A percentile compares a stretch with the other conserved stretches of the same genome.
These are phyloP conservation scores for Agapostemon virescens DNA, from an alignment of 2,888 invertebrate genomes.

Conservation along the genomic window DNA sequence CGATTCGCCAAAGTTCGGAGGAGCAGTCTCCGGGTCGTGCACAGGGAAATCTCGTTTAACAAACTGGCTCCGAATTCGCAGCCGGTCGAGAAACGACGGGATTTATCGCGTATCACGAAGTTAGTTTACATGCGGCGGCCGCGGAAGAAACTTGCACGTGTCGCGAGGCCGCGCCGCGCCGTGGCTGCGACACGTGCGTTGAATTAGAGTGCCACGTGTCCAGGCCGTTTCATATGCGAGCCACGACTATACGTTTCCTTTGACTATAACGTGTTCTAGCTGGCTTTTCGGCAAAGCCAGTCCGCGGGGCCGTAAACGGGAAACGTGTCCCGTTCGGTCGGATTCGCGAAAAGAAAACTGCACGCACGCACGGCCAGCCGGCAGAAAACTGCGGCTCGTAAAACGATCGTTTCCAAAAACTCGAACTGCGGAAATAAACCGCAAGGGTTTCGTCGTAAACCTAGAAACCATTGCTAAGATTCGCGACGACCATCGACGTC, in stretches of 20 bases:
- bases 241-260: conserved; percentile 24
- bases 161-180: conserved; percentile 26
- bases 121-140: conserved; percentile 57
- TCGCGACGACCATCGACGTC: background rate
- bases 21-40: background rate
- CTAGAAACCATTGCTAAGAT: background rate
- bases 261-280: conserved; percentile 22
- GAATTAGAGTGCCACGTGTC: conserved; percentile 54
- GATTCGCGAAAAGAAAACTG: background rate
- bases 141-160: conserved; percentile 58
- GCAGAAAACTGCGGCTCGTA: background rate
- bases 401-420: background rate
- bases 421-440: background rate
- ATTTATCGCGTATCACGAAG: conserved; percentile 59
- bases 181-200: conserved; percentile 58
- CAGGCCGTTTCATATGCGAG: conserved; percentile 51
- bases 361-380: background rate
- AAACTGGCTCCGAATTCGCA: conserved; percentile 11
- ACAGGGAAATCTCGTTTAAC: background rate
- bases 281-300: conserved; percentile 16
- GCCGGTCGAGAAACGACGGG: conserved; percentile 18
- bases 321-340: conserved; percentile 11
- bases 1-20: background rate
- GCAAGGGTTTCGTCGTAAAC: background rate
- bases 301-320: conserved; percentile 27